Evolutionary conservation across 1,140 invertebrate species (phyloP), one percentile per base, ranked within the genome.

Genomic region (Drosophila lacteicornis): DNA sequence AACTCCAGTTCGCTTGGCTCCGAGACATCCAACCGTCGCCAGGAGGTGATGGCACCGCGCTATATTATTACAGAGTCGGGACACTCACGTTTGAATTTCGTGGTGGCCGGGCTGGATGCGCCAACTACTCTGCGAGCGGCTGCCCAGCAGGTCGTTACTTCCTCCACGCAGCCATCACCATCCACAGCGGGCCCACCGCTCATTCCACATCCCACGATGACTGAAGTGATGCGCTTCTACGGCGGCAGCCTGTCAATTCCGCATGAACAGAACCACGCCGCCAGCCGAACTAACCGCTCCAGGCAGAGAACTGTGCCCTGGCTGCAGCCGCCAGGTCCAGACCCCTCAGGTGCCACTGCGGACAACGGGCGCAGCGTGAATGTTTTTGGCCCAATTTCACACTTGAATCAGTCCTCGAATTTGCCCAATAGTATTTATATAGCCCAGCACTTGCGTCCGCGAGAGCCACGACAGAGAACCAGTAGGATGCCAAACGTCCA

Each of bases 151-250:
- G 25, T 30, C 2, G 22, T 40, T 15, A 13, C 22, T 4, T 13
- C 61, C 11, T 42, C 36, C 3, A 11, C 55, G 22, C 53, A 56
- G n/a, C 55, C 36, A 25, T 6, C 36, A 42, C 11, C 55, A 0
- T n/a, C 50, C 11, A 11, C 57, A 9, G 25, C 45, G 17, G 19
- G 4, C 25, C 43, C 40, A 1, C 45, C 40, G 1, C 47, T 33
- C 4, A 42, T 47, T 3, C 2, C 67, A 0, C 59, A 66, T 13
- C 53, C 58, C 13, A 55, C 67, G 3, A 30, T 73, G 9, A 45
- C 7, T 0, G 77, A 79, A 22, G 55, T 79, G 40, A 74, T 79
- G 59, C 76, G 76, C 25, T 79, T 43, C 76, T 79, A 74, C 36
- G 43, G 51, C 9, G 51, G 49, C 56, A 45, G 15, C 1, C n/a